Evolutionary conservation across 2,888 invertebrate species (phyloP).

Genomic region (Sthenelais limicola): DNA sequence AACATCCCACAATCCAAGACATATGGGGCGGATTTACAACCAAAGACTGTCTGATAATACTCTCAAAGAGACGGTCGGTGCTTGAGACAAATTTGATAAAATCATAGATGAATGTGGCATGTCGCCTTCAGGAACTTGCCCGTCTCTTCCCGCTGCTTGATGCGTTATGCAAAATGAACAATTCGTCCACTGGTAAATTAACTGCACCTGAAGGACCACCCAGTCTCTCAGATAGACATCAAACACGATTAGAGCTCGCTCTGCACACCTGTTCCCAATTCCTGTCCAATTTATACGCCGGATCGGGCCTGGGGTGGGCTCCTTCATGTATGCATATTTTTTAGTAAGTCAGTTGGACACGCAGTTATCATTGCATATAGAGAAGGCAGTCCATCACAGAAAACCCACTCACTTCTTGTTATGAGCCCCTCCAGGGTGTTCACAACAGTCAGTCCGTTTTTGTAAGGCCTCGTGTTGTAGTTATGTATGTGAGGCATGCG

Average conservation of each 20-base stretch:
- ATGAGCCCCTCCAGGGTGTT: constrained; percentile 6
- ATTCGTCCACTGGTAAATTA: constrained; percentile 23
- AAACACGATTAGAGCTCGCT: constrained; percentile 20
- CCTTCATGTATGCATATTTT: constrained; percentile 35
- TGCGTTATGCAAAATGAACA: constrained; percentile 22
- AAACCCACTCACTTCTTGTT: constrained; percentile 1
- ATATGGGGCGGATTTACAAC: too few species aligned
- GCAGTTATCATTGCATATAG: constrained; percentile 35
- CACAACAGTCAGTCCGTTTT: neutral
- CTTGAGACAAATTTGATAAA: too few species aligned
- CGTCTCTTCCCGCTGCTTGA: too few species aligned
- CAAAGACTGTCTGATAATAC: too few species aligned
- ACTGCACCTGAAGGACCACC: constrained; percentile 33
- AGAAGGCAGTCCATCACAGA: constrained; percentile 15
- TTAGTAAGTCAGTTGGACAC: constrained; percentile 8
- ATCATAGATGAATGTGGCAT: too few species aligned
- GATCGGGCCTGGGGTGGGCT: neutral
- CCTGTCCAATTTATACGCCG: constrained; percentile 24
- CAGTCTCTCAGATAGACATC: constrained; percentile 16
- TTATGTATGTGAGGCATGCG: constrained; percentile 8
- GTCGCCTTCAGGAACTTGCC: too few species aligned
- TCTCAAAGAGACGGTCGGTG: too few species aligned
- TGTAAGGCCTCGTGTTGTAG: neutral
- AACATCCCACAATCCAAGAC: too few species aligned
- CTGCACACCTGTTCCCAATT: constrained; percentile 33